Evolutionary conservation across 2,888 invertebrate genomes (phyloP).

Genomic region (Hirtodrosophila alboralis): DNA sequence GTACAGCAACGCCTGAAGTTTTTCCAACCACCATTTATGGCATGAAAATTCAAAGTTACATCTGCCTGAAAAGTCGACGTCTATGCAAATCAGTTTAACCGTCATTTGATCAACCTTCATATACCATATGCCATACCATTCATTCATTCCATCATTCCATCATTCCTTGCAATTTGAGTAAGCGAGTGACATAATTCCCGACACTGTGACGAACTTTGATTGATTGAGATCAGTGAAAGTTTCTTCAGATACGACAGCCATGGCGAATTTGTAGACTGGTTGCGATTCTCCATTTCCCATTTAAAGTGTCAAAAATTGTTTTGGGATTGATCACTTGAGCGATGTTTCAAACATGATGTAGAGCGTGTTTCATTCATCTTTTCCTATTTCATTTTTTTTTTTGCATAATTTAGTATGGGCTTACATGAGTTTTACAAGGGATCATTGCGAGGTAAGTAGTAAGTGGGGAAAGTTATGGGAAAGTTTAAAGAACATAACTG

Average conservation of each 20-base stretch:
- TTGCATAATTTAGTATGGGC: conserved; percentile 67
- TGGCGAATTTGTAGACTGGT: conserved; percentile 64
- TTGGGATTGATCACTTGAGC: conserved; percentile 71
- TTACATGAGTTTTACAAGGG: conserved; percentile 71
- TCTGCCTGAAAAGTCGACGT: conserved; percentile 37
- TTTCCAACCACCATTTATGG: conserved; percentile 52
- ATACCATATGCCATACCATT: too few relatives aligned
- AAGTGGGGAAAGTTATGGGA: conserved; percentile 22
- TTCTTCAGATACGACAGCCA: conserved; percentile 56
- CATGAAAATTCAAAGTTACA: conserved; percentile 27
- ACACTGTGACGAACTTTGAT: conserved; percentile 83
- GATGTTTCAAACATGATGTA: conserved; percentile 53
- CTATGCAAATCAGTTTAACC: conserved; percentile 70
- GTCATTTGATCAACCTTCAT: conserved; percentile 9
- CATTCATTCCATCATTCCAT: conserved; percentile 32
- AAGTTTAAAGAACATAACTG: conserved; percentile 7
- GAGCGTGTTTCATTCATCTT: conserved; percentile 40
- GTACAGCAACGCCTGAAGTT: conserved; percentile 29
- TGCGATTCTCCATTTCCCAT: conserved; percentile 38
- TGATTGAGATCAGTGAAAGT: conserved; percentile 74
- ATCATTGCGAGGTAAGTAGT: conserved; percentile 18
- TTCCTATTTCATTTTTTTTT: conserved; percentile 26
- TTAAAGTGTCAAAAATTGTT: conserved; percentile 63
- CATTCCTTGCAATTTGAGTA: conserved; percentile 80
- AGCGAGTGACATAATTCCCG: conserved; percentile 82